Evolutionary conservation across 2,888 invertebrate genomes (phyloP), one percentile per base, ranked within the genome.

Genomic region (Aphodius granarius): DNA sequence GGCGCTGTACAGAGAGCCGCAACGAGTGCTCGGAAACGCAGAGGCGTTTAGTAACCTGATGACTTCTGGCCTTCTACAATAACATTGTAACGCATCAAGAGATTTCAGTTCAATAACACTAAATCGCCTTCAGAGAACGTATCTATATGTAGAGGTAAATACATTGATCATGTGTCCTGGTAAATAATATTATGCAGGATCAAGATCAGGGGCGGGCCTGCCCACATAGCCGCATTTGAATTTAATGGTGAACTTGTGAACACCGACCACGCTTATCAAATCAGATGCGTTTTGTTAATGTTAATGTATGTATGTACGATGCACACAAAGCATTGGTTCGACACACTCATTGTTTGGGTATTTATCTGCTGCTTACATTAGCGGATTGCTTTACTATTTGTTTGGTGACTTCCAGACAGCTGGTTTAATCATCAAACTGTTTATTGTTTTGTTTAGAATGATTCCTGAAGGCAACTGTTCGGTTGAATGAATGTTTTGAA

Each of bases 21-120:
- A 43, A 43, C 43, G 43, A 43, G 6, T 6, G 43, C 43, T 43
- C 43, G 43, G 43, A 43, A 43, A 43, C 43, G 43, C 43, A 43
- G 43, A 43, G 43, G 43, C 43, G 43, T 43, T 43, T 43, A 22
- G 63, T 70, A 68, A 72, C 66, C 63, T 66, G 72, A 43, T 70
- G 73, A 76, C 73, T 68, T 75, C 68, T 75, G 16, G 63, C 70
- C 63, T 72, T 72, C 72, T 63, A 71, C 75, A 75, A 72, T 75
- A 75, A 71, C 73, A 73, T 73, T 66, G 76, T 71, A 73, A 76
- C 76, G 76, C 73, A 73, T 73, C 73, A 76, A n/a, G 73, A 62
- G 64, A 63, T 21, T 75, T 66, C 66, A 76, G 76, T 76, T 76
- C 76, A 76, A 76, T 74, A 76, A 76, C 76, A 76, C 66, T 72